Evolutionary conservation across 2,888 invertebrate species (phyloP), one percentile per base, ranked within the genome.

Genomic region (Sepiola atlantica): DNA sequence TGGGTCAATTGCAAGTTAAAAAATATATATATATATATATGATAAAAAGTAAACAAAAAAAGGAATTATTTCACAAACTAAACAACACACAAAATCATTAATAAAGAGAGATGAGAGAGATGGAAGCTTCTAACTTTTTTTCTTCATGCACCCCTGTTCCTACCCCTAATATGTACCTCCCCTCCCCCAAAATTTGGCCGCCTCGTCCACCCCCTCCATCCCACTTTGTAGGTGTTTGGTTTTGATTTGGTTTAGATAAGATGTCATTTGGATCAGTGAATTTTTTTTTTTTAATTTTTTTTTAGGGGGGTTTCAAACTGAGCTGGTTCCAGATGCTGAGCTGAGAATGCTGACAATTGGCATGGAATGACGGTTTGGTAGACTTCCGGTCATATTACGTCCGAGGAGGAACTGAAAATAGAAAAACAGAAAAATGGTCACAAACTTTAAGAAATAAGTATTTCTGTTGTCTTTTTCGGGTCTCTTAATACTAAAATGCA

Each of bases 261-360:
- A 77, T 77, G n/a, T 77, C 28, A 28, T 32, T 4, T 77, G 77
- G 77, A 21, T 77, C 77, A 77, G 77, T n/a, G 77, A 77, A 16
- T 77, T 77, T 4, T 45, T 45, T 45, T 45, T 45, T 45, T 45
- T 45, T 45, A 8, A 4, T 45, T 45, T 45, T 45, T 45, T 45
- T 45, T 2, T 45, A 8, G 45, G 45, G 2, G 45, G 45, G n/a
- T 21, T 20, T 93, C 61, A 93, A 21, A 93, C 93, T 18, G 93
- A 55, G 32, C 93, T 93, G 1, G 93, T 57, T 61, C 93, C 93
- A 57, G 93, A 93, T 93, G 93, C 35, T 8, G 55, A 55, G 35
- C 57, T 93, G 55, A 93, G 61, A 61, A 93, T 55, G 55, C 61
- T 93, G 35, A 93, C 55, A 57, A 93, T 93, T 55, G 93, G 57